Evolutionary conservation across 2,797 vertebrate species (phyloP), one percentile per base, ranked within the genome.

Genomic region (Buphagus erythrorhynchus): DNA sequence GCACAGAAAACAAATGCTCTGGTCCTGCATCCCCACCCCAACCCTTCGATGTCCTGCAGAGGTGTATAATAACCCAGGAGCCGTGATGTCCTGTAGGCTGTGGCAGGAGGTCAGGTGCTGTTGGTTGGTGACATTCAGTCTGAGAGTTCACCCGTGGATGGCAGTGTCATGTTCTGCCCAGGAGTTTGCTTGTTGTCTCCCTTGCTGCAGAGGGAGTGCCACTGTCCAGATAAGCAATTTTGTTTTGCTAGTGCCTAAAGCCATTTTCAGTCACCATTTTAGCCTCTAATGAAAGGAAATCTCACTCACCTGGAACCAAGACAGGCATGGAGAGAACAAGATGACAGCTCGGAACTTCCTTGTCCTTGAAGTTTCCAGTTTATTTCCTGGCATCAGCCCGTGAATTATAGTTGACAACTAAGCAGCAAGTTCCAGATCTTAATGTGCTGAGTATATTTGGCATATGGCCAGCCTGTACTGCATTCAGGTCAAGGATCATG

Each of bases 371-470:
- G 90, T 19, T 46, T 95, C 40, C 36, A 33, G 40, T 71, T 63
- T 49, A 75, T 72, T 90, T 96, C 83, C 65, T 93, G 90, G 63
- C 76, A 81, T 88, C 65, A 88, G 58, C 52, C 55, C 22, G 2
- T 13, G 16, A 95, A 88, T 73, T 80, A 28, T 25, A 58, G 51
- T 51, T 95, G 66, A 38, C 35, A 79, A 35, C 35, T 77, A 86
- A 91, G 93, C 43, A 88, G 74, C 76, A 86, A 86, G 68, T 92
- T 91, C 74, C 93, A 95, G 66, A 91, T 82, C 79, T 89, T 80
- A 72, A 65, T 73, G 74, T 88, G 68, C 86, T 87, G 36, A 79
- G 42, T 33, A 31, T 61, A 91, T 86, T 43, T 94, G 93, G 92
- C 86, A 52, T 3, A 43, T 81, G 83, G 58, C 83, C 83, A 91